Base-by-base conservation (phyloP, 1,140 invertebrate species). In the Trichonephila clavipes region DNA sequence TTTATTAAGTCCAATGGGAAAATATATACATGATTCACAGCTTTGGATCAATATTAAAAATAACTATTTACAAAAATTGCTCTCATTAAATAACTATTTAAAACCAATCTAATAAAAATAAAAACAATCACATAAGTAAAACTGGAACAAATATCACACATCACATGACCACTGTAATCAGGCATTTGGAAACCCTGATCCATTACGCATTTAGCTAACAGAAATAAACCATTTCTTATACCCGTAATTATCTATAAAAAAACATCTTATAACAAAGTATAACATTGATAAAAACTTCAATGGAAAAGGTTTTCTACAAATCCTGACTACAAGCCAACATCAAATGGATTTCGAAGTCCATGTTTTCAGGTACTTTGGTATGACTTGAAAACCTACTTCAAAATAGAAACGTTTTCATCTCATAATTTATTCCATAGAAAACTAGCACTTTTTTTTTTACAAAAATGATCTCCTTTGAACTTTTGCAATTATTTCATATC, bases 61-160 rank as follows among this genome's bases (percentile, higher is more conserved):
- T 85, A 85, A 14, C 83, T 88, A 88, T 88, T 88, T 88, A 88
- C 86, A 88, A 77, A 88, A 77, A 18, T 88, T 64, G 28, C 82
- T 64, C 64, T 88, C 61, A 34, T 88, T 64, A 64, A 88, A 88
- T 59, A 83, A 83, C 51, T 83, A 83, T n/a, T 83, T 58, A 83
- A 83, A 83, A 64, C 86, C 86, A 88, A 88, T 88, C 86, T 88
- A 40, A 88, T 59, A 88, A 88, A 88, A 88, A 64, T 62, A 88
- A n/a, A 64, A 88, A 88, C 86, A 64, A 66, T 88, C 61, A 88
- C 61, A 88, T 62, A 88, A 64, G 34, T 64, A 88, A 62, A 88
- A 88, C 86, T 83, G 51, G 62, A 88, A 88, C 86, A 88, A 88
- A 88, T 88, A 88, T 88, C 86, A 88, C 86, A 88, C 86, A 44